Evolutionary conservation across 2,888 invertebrate species (phyloP), one percentile per base, ranked within the genome.

Genomic region (Buathra laborator): DNA sequence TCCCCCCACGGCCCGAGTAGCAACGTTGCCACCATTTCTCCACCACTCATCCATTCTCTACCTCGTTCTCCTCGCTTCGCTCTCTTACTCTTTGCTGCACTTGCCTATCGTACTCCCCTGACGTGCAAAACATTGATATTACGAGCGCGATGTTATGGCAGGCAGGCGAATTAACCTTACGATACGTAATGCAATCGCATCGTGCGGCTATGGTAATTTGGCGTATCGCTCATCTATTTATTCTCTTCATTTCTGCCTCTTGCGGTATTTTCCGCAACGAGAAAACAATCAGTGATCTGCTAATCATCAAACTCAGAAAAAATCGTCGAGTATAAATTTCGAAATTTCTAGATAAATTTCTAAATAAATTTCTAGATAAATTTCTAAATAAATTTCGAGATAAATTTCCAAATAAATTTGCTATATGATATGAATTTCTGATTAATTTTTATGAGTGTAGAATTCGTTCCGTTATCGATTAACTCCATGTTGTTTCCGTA

Each of bases 31-130:
- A 75, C 85, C 85, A 43, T n/a, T 56, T 59, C 53, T 70, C 74
- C 71, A 71, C 76, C 81, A 62, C 75, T 80, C 68, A 83, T 85
- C 85, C 85, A 81, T 79, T 84, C 82, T 85, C 71, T 70, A 79
- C 51, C 78, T 19, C 43, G 48, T 43, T 68, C 51, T n/a, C 74
- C 78, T 72, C 67, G 46, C 62, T 46, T 75, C 75, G 43, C 68
- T 43, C 79, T n/a, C 62, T n/a, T 53, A 3, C 48, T 10, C 10
- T 43, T 37, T 44, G 24, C 64, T 19, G 51, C 46, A 16, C 24
- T 44, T 51, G 32, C 51, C 53, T 37, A 29, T 74, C 64, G 71
- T 32, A 68, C 75, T 64, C 64, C 46, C 62, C 68, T 81, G 48
- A 81, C 76, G 74, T 48, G 48, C 82, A 84, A 84, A 76, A 82